These are phyloP conservation scores for Lasiurus cinereus DNA, from an alignment of 2,113 vertebrate species.

Conservation along the genomic window DNA sequence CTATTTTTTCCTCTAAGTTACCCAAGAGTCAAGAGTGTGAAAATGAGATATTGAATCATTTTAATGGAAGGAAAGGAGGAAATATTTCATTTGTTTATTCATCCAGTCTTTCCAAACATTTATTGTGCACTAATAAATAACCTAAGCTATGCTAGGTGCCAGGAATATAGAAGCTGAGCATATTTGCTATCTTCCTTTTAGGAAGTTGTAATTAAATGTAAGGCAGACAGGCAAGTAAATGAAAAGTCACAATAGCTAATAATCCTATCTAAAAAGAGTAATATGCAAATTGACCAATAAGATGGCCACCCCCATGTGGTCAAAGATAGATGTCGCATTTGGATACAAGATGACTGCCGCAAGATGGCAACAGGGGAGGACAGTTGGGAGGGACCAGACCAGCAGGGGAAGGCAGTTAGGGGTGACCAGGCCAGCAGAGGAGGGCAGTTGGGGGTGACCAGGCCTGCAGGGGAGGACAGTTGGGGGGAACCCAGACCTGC, in stretches of 20 bases:
- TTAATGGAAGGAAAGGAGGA: neutral
- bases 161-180: neutral
- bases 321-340: too few species aligned
- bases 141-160: neutral
- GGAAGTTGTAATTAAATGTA: neutral
- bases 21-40: neutral
- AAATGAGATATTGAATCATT: slow-evolving; percentile 4
- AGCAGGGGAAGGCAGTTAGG: too few species aligned
- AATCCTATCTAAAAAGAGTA: too few species aligned
- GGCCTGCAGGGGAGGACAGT: too few species aligned
- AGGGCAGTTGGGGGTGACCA: too few species aligned
- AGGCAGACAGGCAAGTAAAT: neutral
- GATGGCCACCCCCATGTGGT: too few species aligned
- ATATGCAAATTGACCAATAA: too few species aligned
- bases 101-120: neutral
- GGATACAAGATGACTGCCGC: too few species aligned
- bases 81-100: slow-evolving; percentile 28
- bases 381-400: too few species aligned
- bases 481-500: too few species aligned
- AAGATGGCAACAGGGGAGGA: too few species aligned
- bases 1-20: neutral
- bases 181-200: neutral
- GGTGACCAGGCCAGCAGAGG: too few species aligned
- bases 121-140: neutral
- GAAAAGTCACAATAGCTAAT: neutral